Base-by-base conservation (phyloP, 2,888 invertebrate genomes). In the Eristalis intricaria region DNA sequence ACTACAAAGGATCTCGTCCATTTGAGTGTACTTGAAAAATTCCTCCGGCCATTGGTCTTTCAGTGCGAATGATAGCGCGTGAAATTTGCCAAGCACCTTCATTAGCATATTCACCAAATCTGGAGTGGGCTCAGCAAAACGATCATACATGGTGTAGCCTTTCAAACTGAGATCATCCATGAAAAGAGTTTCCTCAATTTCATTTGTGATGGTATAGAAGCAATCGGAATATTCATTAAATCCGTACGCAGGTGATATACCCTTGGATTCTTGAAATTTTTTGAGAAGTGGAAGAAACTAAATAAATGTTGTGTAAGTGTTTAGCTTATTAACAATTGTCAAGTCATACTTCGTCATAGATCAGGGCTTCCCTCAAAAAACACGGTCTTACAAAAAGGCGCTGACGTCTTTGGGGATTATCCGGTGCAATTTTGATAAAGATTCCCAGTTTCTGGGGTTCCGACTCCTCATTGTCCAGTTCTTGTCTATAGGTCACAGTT, bases 111-210 rank as follows among this genome's bases (percentile, higher is more conserved):
- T 91, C 2, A 93, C 92, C 88, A 93, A 91, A 4, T 93, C 91
- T 5, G 91, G 78, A 8, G 92, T 90, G 1, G 94, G 84, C 0
- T 92, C 91, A 35, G 92, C 90, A 56, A 92, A 92, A 73, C 94
- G 92, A 81, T 94, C 92, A 64, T 91, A 93, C 92, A 94, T 93
- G 22, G 90, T 89, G 89, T 92, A 94, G 11, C 92, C 93, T 32
- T 90, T 89, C n/a, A 90, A 85, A 73, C 91, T 90, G 26, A 94
- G 90, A 89, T 94, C 94, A 89, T 94, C 94, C 92, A 94, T 92
- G 23, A 94, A 93, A 19, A 94, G 93, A 19, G 93, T 91, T 89
- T 94, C 93, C 60, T 91, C 89, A 58, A 90, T 90, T 13, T 94
- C 94, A 0, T 91, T 90, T 10, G 87, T 90, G 11, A 90, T 82